These are phyloP conservation scores for Temnothorax rugatulus DNA, from an alignment of 2,888 invertebrate genomes.

Conservation along the genomic window DNA sequence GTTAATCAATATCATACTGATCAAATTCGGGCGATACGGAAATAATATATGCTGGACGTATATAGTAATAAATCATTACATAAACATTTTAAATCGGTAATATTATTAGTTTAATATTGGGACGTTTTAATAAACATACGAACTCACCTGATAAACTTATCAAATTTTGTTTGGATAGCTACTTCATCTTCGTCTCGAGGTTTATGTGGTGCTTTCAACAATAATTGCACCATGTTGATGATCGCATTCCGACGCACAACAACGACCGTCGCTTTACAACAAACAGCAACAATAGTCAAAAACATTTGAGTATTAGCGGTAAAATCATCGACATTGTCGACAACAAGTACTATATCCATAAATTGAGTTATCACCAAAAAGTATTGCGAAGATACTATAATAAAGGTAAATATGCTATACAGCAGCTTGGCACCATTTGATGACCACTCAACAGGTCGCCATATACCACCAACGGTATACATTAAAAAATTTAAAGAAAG, in stretches of 20 bases:
- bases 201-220: neutral
- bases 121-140: neutral
- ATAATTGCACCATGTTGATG: neutral
- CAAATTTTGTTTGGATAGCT: constrained; percentile 6
- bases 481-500: constrained; percentile 36
- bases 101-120: neutral
- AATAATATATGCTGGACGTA: too few relatives aligned
- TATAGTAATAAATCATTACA: neutral
- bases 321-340: constrained; percentile 38
- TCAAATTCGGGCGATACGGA: too few relatives aligned
- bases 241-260: neutral
- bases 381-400: neutral
- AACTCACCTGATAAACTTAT: constrained; percentile 18
- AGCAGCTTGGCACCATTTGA: constrained; percentile 42
- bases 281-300: neutral
- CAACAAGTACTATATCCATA: neutral
- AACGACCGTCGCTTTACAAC: constrained; percentile 12
- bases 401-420: constrained; percentile 42
- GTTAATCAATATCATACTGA: too few relatives aligned
- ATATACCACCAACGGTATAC: neutral
- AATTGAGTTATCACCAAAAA: neutral
- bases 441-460: constrained; percentile 12
- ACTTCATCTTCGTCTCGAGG: neutral
- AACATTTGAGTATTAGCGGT: neutral
- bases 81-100: neutral